Percentiles rank a stretch among this genome's conserved stretches.
Evolutionary conservation across 30 jellyfish, hydroid and myxozoan genomes (phyloP).

Genomic region (Euphysa ruthae): DNA sequence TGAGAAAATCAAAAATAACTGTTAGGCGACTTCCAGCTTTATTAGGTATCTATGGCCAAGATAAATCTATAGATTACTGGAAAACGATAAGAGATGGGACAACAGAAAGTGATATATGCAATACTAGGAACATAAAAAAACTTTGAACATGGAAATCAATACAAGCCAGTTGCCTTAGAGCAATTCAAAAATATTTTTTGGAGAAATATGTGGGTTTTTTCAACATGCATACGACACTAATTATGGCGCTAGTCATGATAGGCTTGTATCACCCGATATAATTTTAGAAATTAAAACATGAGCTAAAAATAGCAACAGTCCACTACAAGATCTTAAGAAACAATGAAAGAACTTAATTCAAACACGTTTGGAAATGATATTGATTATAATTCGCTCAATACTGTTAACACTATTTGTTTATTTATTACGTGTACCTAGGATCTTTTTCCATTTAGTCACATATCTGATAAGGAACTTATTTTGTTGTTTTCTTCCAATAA

Average conservation of each 20-base stretch:
- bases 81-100: neutral
- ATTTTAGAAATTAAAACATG: neutral
- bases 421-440: too few relatives aligned
- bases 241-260: neutral
- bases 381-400: too few relatives aligned
- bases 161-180: too few relatives aligned
- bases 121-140: too few relatives aligned
- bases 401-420: too few relatives aligned
- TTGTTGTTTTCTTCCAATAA: too few relatives aligned
- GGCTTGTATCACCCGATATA: neutral
- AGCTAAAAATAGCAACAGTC: neutral
- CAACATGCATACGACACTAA: neutral
- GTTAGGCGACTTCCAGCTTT: neutral
- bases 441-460: too few relatives aligned
- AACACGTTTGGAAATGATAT: neutral
- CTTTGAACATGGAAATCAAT: too few relatives aligned
- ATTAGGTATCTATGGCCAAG: neutral
- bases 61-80: neutral
- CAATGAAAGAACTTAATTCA: neutral
- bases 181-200: neutral
- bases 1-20: neutral
- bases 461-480: too few relatives aligned
- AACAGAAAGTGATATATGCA: too few relatives aligned
- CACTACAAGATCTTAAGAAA: neutral
- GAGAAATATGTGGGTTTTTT: neutral